A percentile compares a stretch with the other conserved stretches of the same genome.
Conservation (phyloP, 2,888 invertebrate genomes). For the Seira ritae region DNA sequence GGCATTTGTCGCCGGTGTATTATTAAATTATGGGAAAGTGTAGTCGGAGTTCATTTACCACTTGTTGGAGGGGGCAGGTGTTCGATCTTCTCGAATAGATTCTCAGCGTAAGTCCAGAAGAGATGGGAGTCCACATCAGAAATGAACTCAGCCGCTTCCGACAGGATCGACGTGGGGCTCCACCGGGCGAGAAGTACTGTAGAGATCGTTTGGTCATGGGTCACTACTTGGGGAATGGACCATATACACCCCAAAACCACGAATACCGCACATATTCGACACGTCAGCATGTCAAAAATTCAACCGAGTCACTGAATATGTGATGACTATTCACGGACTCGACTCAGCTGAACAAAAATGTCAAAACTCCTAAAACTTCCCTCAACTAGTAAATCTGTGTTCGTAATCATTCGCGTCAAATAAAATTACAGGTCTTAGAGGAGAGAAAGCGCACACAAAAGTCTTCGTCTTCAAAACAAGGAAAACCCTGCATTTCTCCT, state of each 20-base stretch:
- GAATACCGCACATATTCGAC: slow-evolving; percentile 29
- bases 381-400: too few relatives aligned
- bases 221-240: neutral
- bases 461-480: too few relatives aligned
- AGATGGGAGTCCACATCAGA: slow-evolving; percentile 87
- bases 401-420: too few relatives aligned
- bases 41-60: slow-evolving; percentile 35
- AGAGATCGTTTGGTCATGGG: slow-evolving; percentile 68
- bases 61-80: slow-evolving; percentile 64
- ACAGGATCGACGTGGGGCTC: slow-evolving; percentile 91
- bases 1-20: too few relatives aligned
- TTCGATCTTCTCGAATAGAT: slow-evolving; percentile 77
- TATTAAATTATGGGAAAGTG: too few relatives aligned
- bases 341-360: neutral
- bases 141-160: slow-evolving; percentile 93
- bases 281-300: slow-evolving; percentile 47
- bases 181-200: slow-evolving; percentile 84
- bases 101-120: slow-evolving; percentile 90
- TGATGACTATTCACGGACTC: neutral
- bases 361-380: too few relatives aligned
- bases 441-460: too few relatives aligned
- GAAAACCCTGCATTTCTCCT: too few relatives aligned
- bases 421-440: too few relatives aligned
- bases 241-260: slow-evolving; percentile 43
- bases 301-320: slow-evolving; percentile 28